Conservation (phyloP, 2,888 invertebrate species). For the Amblyjoppa proteus region DNA sequence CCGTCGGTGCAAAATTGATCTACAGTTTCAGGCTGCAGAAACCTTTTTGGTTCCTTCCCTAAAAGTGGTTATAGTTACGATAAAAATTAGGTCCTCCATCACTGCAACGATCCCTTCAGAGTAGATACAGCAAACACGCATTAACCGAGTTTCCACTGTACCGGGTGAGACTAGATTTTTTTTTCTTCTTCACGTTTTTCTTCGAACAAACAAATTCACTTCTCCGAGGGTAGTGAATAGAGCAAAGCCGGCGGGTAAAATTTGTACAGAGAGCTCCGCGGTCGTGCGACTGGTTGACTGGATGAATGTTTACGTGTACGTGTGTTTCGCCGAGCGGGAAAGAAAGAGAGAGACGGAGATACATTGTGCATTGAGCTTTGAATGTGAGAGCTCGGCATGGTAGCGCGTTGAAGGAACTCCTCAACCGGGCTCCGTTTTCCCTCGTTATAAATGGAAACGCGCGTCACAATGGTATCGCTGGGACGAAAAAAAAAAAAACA, state of each 20-base stretch:
- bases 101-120: no score
- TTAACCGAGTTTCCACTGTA: background rate
- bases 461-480: constrained; percentile 74
- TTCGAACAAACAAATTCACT: constrained; percentile 31
- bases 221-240: constrained; percentile 24
- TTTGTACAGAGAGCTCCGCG: constrained; percentile 13
- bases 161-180: constrained; percentile 4
- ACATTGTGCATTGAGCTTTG: constrained; percentile 37
- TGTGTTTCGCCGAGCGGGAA: constrained; percentile 23
- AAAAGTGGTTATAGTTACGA: no score
- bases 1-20: no score
- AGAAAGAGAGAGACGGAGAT: constrained; percentile 20
- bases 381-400: constrained; percentile 41
- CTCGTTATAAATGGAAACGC: constrained; percentile 73
- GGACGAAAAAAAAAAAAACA: constrained; percentile 69
- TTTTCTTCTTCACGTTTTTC: background rate
- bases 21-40: background rate
- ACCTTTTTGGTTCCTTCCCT: no score
- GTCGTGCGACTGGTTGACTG: constrained; percentile 5
- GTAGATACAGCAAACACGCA: no score
- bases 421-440: constrained; percentile 59
- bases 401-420: constrained; percentile 56
- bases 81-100: background rate
- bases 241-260: constrained; percentile 22
- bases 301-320: constrained; percentile 30